phyloP scores from a whole-genome alignment of 2,888 invertebrate genomes.

The Labia minor region DNA sequence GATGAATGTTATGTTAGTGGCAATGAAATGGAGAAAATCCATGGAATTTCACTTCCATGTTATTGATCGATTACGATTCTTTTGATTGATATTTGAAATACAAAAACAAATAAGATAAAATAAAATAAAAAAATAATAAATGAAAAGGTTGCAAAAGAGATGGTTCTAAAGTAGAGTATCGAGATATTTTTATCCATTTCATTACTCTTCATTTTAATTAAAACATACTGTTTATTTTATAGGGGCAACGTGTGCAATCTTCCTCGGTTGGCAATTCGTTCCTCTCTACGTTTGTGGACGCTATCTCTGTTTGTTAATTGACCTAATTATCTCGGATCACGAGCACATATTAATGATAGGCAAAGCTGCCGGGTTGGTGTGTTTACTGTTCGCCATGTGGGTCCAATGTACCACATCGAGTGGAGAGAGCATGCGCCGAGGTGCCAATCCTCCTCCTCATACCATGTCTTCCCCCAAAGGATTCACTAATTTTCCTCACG shows the following conservation, averaged over 20 bases:
- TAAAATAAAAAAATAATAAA: too few species aligned
- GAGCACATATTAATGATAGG: conserved; percentile 13
- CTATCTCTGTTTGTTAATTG: background rate
- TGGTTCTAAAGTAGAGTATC: too few species aligned
- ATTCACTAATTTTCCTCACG: too few species aligned
- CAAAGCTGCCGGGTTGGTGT: background rate
- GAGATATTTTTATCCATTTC: too few species aligned
- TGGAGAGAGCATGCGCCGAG: background rate
- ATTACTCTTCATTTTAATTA: background rate
- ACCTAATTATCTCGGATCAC: conserved; percentile 13
- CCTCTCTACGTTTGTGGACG: background rate
- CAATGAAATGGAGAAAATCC: too few species aligned
- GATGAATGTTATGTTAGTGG: too few species aligned
- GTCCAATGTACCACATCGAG: background rate
- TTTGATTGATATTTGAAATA: too few species aligned
- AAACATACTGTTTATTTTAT: conserved; percentile 13
- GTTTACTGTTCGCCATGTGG: background rate
- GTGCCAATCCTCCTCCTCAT: background rate
- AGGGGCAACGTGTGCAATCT: background rate
- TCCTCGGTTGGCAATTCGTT: background rate
- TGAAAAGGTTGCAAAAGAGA: too few species aligned
- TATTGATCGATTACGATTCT: too few species aligned
- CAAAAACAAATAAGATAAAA: too few species aligned
- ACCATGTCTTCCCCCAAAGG: too few species aligned
- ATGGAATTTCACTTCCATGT: too few species aligned